Conservation (phyloP, 2,113 vertebrate genomes). For the Ranitomeya variabilis region DNA sequence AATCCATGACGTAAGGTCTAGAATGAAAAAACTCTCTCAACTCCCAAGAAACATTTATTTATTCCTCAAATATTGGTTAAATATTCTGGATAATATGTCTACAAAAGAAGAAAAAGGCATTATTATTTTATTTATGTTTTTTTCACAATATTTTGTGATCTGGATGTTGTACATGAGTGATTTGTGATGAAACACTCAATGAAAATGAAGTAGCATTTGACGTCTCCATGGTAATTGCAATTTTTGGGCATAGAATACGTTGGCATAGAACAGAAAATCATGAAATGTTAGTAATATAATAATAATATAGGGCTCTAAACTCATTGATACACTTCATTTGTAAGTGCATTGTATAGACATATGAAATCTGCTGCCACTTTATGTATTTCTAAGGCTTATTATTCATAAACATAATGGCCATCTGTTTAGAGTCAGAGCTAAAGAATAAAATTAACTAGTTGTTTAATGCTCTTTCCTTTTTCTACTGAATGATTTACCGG, state of each 20-base stretch:
- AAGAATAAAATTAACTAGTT: background rate
- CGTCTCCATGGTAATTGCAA: conserved; percentile 10
- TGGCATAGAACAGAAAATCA: background rate
- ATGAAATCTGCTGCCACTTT: background rate
- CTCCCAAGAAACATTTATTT: background rate
- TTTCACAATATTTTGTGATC: conserved; percentile 27
- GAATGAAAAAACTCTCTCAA: background rate
- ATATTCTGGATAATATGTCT: background rate
- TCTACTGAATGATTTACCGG: background rate
- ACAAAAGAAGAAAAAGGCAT: background rate
- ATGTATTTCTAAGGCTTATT: background rate
- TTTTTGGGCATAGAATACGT: background rate
- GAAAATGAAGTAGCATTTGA: conserved; percentile 38
- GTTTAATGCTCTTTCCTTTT: background rate
- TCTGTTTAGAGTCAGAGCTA: background rate
- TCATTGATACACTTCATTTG: conserved; percentile 5
- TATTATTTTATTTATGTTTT: background rate
- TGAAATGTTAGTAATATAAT: conserved; percentile 12
- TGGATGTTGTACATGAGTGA: conserved; percentile 15
- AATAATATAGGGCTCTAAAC: background rate
- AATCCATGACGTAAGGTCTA: background rate
- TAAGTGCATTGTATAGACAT: background rate
- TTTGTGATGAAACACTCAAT: conserved; percentile 41
- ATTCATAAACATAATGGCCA: background rate
- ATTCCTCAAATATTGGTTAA: background rate